phyloP scores from a whole-genome alignment of 2,797 vertebrate genomes.

The Platalea minor region DNA sequence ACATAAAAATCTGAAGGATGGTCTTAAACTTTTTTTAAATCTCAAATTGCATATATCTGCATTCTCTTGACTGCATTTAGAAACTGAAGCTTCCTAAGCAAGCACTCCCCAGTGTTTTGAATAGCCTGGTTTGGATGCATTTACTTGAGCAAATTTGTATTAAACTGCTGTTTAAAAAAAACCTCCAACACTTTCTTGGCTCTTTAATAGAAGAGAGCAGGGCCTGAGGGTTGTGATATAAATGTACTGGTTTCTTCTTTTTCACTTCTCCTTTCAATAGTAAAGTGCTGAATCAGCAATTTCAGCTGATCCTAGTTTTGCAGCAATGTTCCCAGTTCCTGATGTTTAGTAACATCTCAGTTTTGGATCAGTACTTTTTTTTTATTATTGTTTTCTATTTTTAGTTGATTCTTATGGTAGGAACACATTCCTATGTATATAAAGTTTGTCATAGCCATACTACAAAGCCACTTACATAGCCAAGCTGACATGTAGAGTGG shows the following conservation, averaged over 20 bases:
- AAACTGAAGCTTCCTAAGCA: constrained; percentile 11
- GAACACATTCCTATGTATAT: not conserved
- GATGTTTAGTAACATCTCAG: not conserved
- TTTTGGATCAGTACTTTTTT: not conserved
- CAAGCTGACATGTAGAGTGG: not conserved
- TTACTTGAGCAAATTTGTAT: constrained; percentile 21
- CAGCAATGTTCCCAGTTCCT: not conserved
- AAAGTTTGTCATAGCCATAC: not conserved
- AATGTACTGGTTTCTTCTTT: not conserved
- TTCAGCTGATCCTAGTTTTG: not conserved
- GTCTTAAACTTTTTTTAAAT: not conserved
- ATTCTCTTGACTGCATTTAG: not conserved
- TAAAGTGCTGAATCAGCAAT: not conserved
- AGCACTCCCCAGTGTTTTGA: constrained; percentile 12
- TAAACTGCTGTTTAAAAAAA: constrained; percentile 26
- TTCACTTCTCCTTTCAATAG: not conserved
- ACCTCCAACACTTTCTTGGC: not conserved
- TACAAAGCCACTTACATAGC: not conserved
- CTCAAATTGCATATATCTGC: not conserved
- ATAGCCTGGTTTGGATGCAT: constrained; percentile 15
- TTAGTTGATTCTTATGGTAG: not conserved
- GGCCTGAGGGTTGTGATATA: not conserved
- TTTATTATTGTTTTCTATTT: not conserved
- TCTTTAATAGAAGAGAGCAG: not conserved
- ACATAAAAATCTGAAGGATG: not conserved